Percentiles rank a stretch among this genome's conserved stretches.
Evolutionary conservation across 1,140 invertebrate species (phyloP).

Genomic region (Aphis craccivora): DNA sequence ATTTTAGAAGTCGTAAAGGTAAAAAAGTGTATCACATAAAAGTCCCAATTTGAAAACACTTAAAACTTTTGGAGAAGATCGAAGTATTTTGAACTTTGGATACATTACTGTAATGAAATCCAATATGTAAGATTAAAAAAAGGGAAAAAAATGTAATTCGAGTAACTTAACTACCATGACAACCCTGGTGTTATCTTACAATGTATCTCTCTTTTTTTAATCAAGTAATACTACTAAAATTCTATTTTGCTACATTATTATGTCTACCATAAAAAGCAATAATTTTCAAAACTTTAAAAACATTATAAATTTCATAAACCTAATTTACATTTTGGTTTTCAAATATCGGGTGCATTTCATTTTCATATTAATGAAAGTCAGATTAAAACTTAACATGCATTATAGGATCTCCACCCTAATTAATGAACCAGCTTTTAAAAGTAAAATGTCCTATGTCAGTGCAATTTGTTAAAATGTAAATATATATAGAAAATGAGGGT

Average conservation of each 20-base stretch:
- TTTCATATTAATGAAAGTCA: constrained; percentile 21
- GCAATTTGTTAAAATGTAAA: constrained; percentile 13
- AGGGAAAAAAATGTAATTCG: background rate
- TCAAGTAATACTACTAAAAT: constrained; percentile 27
- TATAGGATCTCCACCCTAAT: background rate
- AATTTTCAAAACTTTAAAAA: constrained; percentile 33
- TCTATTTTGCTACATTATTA: background rate
- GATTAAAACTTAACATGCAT: constrained; percentile 4
- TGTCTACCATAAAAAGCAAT: background rate
- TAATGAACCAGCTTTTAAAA: background rate
- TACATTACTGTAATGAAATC: constrained; percentile 46
- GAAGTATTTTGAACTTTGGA: constrained; percentile 24
- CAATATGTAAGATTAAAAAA: constrained; percentile 48
- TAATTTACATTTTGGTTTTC: constrained; percentile 23
- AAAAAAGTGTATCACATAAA: background rate
- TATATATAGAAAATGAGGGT: background rate
- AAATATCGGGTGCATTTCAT: constrained; percentile 21
- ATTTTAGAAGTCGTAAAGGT: background rate
- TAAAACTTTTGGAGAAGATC: constrained; percentile 15
- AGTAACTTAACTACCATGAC: background rate
- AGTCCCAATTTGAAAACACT: background rate
- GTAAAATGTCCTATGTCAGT: constrained; percentile 11
- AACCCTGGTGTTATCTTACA: constrained; percentile 29
- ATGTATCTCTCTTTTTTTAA: constrained; percentile 13
- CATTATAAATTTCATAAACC: background rate